Conservation (phyloP, 2,113 vertebrate genomes). For the Athene noctua region DNA sequence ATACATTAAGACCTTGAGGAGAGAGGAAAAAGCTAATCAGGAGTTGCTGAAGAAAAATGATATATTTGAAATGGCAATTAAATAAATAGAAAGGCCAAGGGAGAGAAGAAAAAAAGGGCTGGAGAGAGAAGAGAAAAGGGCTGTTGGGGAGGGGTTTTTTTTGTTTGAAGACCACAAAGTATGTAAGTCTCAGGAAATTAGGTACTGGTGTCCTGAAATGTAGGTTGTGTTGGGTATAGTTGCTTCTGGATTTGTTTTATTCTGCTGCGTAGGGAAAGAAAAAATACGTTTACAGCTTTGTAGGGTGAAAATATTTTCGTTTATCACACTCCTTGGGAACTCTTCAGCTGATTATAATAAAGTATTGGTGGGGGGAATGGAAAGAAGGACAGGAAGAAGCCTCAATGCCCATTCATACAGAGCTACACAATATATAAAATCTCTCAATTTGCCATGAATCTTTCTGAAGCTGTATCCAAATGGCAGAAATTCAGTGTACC, state of each 20-base stretch:
- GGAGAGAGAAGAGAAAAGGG: not conserved
- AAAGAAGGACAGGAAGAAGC: not conserved
- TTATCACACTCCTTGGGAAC: conserved; percentile 12
- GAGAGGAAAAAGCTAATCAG: not conserved
- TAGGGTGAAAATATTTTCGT: conserved; percentile 36
- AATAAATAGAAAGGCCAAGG: not conserved
- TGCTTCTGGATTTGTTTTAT: conserved; percentile 14
- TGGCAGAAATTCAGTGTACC: not conserved
- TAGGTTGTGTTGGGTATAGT: not conserved
- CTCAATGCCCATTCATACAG: not conserved
- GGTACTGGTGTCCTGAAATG: not conserved
- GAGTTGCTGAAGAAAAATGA: not conserved
- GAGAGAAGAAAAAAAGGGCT: not conserved
- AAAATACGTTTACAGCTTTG: conserved; percentile 4
- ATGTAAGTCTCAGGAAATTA: not conserved
- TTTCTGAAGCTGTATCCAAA: not conserved
- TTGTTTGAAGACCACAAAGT: not conserved
- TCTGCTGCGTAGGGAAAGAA: conserved; percentile 2
- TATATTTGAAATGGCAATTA: conserved; percentile 2
- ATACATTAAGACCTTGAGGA: not conserved
- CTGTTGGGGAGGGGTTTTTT: not conserved
- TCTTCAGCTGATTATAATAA: not conserved
- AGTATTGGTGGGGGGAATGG: not conserved
- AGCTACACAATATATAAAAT: not conserved
- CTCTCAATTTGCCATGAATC: not conserved